These are phyloP conservation scores for Drosophila mettleri DNA, from an alignment of 2,888 invertebrate species.

Conservation along the genomic window DNA sequence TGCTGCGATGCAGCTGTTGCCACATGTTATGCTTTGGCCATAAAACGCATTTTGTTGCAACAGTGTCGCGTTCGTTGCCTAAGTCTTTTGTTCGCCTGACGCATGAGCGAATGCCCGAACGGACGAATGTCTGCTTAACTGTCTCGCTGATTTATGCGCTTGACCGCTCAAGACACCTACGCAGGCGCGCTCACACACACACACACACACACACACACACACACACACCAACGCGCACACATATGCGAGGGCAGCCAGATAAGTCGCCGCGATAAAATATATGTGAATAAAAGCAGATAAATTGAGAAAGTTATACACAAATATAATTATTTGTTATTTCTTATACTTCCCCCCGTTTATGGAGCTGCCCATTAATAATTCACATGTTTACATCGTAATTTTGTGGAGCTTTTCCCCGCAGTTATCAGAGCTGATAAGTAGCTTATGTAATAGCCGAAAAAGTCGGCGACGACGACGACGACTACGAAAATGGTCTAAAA, in stretches of 20 bases:
- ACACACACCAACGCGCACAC: neutral
- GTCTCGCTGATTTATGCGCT: conserved; percentile 76
- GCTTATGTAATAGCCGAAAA: conserved; percentile 73
- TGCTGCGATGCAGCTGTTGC: conserved; percentile 64
- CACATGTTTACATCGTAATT: conserved; percentile 31
- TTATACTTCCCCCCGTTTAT: neutral
- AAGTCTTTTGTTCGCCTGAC: conserved; percentile 80
- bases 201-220: conserved; percentile 23
- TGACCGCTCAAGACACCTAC: conserved; percentile 74
- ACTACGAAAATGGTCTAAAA: conserved; percentile 71
- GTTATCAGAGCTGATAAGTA: conserved; percentile 80
- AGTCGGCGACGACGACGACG: conserved; percentile 12
- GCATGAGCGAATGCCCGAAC: conserved; percentile 68
- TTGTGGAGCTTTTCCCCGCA: conserved; percentile 44
- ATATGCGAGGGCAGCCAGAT: neutral
- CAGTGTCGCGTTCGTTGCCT: conserved; percentile 69
- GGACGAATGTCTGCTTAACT: conserved; percentile 40
- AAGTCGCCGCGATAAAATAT: neutral
- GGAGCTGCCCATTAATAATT: conserved; percentile 64
- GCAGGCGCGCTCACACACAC: conserved; percentile 37
- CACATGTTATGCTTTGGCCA: conserved; percentile 39
- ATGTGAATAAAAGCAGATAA: neutral
- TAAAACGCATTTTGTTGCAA: conserved; percentile 73
- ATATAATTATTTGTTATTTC: neutral
- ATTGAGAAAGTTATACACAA: neutral